phyloP scores from a whole-genome alignment of 2,797 vertebrate genomes.

The Protonibea diacanthus region DNA sequence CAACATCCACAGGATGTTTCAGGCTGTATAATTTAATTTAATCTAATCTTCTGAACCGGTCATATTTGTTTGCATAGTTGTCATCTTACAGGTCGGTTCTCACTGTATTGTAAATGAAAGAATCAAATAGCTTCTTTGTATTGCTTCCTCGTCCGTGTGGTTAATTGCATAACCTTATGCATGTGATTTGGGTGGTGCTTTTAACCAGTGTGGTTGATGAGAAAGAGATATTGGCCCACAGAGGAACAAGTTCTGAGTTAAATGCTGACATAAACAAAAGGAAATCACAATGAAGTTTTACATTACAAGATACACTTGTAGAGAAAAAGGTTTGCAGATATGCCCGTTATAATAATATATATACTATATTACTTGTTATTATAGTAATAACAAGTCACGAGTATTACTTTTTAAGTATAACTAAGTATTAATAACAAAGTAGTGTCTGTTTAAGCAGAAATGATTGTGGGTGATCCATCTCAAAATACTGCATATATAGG shows the following conservation, averaged over 20 bases:
- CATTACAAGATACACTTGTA: background rate
- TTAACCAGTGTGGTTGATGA: background rate
- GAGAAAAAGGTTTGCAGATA: background rate
- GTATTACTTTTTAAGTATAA: no score
- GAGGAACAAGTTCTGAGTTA: background rate
- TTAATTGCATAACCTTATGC: constrained; percentile 6
- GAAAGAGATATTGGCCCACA: background rate
- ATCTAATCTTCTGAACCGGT: background rate
- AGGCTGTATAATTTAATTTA: background rate
- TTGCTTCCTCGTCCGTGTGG: background rate
- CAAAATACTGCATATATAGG: background rate
- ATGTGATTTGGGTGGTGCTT: constrained; percentile 25
- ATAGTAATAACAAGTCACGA: no score
- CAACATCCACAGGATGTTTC: background rate
- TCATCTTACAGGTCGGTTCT: background rate
- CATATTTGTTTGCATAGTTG: background rate
- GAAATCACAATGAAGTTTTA: background rate
- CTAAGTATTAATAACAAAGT: no score
- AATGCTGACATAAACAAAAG: background rate
- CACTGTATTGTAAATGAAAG: background rate
- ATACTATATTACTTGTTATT: no score
- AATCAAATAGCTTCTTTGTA: background rate
- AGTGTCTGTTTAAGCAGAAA: no score
- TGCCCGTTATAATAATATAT: background rate
- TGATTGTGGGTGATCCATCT: background rate